Conservation (phyloP, 2,888 invertebrate species). For the Drosophila kambysellisi region DNA sequence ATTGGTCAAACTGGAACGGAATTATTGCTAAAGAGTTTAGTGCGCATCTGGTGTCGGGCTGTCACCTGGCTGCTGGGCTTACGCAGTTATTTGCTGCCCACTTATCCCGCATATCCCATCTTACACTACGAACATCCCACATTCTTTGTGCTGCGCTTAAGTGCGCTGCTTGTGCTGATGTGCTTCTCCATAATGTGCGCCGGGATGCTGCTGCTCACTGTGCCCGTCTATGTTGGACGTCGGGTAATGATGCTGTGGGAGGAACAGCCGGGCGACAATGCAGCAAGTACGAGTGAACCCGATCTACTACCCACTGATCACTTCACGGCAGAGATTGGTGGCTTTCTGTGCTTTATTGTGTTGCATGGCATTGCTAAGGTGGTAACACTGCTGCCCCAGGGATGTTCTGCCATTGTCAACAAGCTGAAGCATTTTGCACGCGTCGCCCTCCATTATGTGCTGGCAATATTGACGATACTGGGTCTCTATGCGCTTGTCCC, state of each 20-base stretch:
- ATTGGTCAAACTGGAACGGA: constrained; percentile 98
- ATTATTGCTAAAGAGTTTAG: constrained; percentile 95
- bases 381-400: constrained; percentile 95
- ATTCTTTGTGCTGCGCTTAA: constrained; percentile 91
- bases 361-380: constrained; percentile 93
- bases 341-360: constrained; percentile 97
- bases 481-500: constrained; percentile 96
- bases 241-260: constrained; percentile 94
- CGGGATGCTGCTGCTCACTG: constrained; percentile 92
- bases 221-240: constrained; percentile 96
- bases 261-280: constrained; percentile 51
- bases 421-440: constrained; percentile 91
- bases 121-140: constrained; percentile 91
- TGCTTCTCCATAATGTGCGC: constrained; percentile 93
- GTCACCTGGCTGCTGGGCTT: constrained; percentile 94
- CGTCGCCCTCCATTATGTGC: constrained; percentile 90
- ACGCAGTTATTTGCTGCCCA: constrained; percentile 92
- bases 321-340: constrained; percentile 96
- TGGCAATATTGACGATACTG: constrained; percentile 89
- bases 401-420: constrained; percentile 91
- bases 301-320: constrained; percentile 94
- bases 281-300: constrained; percentile 73
- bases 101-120: constrained; percentile 87
- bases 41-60: constrained; percentile 93
- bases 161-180: constrained; percentile 90